Conservation (phyloP, 2,888 invertebrate genomes). For the Chymomyza procnemis region DNA sequence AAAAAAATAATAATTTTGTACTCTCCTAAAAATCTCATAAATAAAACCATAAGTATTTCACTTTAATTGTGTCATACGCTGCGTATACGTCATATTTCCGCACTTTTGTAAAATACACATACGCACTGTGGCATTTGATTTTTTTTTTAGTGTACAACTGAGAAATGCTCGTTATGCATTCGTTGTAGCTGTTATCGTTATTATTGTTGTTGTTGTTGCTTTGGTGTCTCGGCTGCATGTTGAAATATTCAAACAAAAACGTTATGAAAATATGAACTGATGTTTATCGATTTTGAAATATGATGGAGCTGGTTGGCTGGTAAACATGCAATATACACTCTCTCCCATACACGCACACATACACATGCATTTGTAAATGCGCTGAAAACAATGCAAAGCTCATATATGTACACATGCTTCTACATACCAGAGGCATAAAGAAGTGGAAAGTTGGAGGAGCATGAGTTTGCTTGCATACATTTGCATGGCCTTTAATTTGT, state of each 20-base stretch:
- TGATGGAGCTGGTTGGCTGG: slow-evolving; percentile 51
- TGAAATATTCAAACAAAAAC: slow-evolving; percentile 67
- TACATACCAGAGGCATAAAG: slow-evolving; percentile 2
- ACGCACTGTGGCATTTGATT: slow-evolving; percentile 1
- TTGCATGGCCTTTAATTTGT: slow-evolving; percentile 65
- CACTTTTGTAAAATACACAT: too few relatives aligned
- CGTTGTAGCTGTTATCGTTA: slow-evolving; percentile 14
- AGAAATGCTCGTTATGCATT: background rate
- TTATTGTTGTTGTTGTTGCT: slow-evolving; percentile 26
- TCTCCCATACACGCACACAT: slow-evolving; percentile 7
- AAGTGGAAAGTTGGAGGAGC: background rate
- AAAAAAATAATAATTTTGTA: too few relatives aligned
- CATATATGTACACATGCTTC: background rate
- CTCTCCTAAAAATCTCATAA: too few relatives aligned
- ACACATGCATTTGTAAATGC: slow-evolving; percentile 3
- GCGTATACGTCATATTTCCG: too few relatives aligned
- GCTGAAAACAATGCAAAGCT: background rate
- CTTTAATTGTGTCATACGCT: too few relatives aligned
- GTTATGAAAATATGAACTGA: slow-evolving; percentile 75
- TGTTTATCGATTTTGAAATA: slow-evolving; percentile 76
- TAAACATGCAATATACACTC: slow-evolving; percentile 32
- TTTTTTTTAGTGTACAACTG: background rate
- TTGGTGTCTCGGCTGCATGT: slow-evolving; percentile 45
- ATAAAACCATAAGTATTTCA: too few relatives aligned
- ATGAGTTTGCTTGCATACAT: slow-evolving; percentile 26